Base-by-base conservation (phyloP, 2,113 vertebrate genomes). In the Dicentrarchus labrax region DNA sequence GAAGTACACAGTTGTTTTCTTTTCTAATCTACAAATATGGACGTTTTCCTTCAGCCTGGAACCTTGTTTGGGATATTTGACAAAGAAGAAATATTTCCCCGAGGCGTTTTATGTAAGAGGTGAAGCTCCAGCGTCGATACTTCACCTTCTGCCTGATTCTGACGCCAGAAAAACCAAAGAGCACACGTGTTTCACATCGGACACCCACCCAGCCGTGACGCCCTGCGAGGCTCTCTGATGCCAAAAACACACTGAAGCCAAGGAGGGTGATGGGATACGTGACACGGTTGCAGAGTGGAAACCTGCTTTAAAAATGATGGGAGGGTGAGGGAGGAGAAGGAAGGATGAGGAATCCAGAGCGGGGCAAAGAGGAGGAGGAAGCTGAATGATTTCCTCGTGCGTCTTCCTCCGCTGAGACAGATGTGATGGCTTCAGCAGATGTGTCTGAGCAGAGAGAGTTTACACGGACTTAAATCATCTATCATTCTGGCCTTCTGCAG, bases 351-450 rank as follows among this genome's bases (percentile, higher is more conserved):
- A 86, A 78, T 68, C 85, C 79, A 84, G 72, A 71, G 67, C 16
- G 8, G 61, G 43, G 74, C 19, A 45, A 61, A 54, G 59, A 78
- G 30, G 71, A 79, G 65, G 61, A 88, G 71, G 84, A 93, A 78
- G 75, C 65, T 22, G 73, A 77, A 68, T 53, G 39, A 71, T 80
- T 88, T 91, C 64, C 85, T 72, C 61, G 61, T 81, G 61, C 0
- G 72, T 84, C 65, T 88, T 84, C 80, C 76, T 86, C 88, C 86
- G 1, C 83, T 17, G 88, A 88, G 91, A 84, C 88, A 41, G 71
- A 79, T 48, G 81, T 84, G 88, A 93, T 93, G 70, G 57, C 56
- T 93, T 72, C 69, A 84, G 82, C 91, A 92, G 92, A 93, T 91
- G 89, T 87, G 65, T 59, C 74, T 5, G 4, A 45, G 41, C 71